These are phyloP conservation scores for Sussaba pulchella DNA, from an alignment of 2,888 invertebrate genomes.

Conservation along the genomic window DNA sequence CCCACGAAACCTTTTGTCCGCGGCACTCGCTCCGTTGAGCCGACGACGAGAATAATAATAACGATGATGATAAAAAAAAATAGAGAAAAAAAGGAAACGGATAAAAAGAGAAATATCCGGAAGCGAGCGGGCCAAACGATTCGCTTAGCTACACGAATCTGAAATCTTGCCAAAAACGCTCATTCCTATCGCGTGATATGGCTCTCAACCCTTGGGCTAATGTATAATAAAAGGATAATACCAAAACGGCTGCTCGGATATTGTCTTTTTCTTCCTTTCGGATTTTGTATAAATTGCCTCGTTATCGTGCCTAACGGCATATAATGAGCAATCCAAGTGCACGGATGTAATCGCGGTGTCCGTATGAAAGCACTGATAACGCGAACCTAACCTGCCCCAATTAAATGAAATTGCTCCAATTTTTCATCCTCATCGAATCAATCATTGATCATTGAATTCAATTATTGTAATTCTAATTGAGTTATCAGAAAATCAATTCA, in stretches of 20 bases:
- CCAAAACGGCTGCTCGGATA: slow-evolving; percentile 43
- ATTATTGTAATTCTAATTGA: no score
- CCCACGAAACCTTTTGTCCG: background rate
- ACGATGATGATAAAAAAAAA: slow-evolving; percentile 37
- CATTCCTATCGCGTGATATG: slow-evolving; percentile 53
- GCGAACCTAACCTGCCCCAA: no score
- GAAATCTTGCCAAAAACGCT: slow-evolving; percentile 65
- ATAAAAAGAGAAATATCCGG: slow-evolving; percentile 32
- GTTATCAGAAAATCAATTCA: no score
- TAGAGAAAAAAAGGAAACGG: background rate
- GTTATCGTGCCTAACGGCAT: background rate
- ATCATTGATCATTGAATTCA: no score
- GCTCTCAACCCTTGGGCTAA: background rate
- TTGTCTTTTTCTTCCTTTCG: slow-evolving; percentile 2
- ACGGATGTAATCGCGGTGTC: background rate
- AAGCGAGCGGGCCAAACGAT: slow-evolving; percentile 60
- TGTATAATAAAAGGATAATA: background rate
- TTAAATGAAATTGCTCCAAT: no score
- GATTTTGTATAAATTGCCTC: background rate
- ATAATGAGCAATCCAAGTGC: background rate
- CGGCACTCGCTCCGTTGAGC: background rate
- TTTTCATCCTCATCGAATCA: no score
- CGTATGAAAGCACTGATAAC: background rate
- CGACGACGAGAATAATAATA: slow-evolving; percentile 45
- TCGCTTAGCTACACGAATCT: slow-evolving; percentile 51